Evolutionary conservation across 2,888 invertebrate species (phyloP).

Genomic region (Callyntrura guangdongensis): DNA sequence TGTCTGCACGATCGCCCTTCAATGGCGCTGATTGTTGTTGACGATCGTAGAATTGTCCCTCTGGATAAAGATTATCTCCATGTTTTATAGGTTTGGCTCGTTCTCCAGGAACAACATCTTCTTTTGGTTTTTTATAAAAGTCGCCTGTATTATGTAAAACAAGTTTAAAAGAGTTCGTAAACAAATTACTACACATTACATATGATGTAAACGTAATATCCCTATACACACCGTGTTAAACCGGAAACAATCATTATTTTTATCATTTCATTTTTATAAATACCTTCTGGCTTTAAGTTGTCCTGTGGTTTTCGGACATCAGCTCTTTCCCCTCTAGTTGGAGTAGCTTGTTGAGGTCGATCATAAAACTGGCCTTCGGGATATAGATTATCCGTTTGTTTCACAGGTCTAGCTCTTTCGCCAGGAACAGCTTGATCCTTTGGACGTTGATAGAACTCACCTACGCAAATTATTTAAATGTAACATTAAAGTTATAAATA

Average conservation of each 20-base stretch:
- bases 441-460: constrained; percentile 88
- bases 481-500: too few species aligned
- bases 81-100: constrained; percentile 86
- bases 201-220: too few species aligned
- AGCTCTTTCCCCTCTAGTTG: constrained; percentile 86
- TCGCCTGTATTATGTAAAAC: constrained; percentile 85
- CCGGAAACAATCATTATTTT: too few species aligned
- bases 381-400: constrained; percentile 88
- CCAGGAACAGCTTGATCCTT: constrained; percentile 86
- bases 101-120: constrained; percentile 86
- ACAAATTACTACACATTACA: too few species aligned
- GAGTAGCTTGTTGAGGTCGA: constrained; percentile 87
- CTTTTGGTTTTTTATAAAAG: constrained; percentile 60
- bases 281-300: constrained; percentile 88
- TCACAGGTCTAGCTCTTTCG: constrained; percentile 86
- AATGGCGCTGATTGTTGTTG: constrained; percentile 66
- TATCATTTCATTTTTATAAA: constrained; percentile 80
- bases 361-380: constrained; percentile 89
- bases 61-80: constrained; percentile 87
- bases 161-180: too few species aligned
- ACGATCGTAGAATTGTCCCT: constrained; percentile 86
- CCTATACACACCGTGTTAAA: too few species aligned
- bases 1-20: constrained; percentile 84
- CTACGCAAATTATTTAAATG: constrained; percentile 86
- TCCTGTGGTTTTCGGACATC: constrained; percentile 87